Conservation (phyloP, 2,797 vertebrate genomes). For the Acomys russatus region DNA sequence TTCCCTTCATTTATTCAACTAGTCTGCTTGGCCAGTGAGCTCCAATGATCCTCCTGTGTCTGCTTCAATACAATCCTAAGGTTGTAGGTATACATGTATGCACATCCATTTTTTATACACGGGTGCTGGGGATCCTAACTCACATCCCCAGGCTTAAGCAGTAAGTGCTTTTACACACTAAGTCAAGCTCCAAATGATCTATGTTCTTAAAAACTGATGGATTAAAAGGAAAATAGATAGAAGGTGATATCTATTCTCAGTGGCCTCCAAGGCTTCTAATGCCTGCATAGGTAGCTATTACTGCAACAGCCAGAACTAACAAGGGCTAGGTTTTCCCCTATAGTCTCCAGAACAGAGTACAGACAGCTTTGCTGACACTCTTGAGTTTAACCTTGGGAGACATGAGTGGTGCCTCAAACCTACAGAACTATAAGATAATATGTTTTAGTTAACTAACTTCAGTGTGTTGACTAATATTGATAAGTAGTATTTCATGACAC, state of each 20-base stretch:
- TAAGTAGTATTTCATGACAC: neutral
- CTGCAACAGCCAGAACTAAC: neutral
- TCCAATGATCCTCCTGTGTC: neutral
- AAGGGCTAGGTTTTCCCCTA: neutral
- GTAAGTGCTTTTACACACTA: neutral
- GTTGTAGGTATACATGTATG: neutral
- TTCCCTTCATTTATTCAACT: neutral
- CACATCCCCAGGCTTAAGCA: neutral
- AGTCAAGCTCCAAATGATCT: neutral
- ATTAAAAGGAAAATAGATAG: neutral
- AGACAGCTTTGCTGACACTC: accelerated
- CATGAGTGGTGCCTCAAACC: neutral
- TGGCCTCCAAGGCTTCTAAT: neutral
- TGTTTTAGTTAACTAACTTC: neutral
- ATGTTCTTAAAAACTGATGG: neutral
- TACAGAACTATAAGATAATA: neutral
- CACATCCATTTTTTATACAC: neutral
- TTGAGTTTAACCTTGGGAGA: neutral
- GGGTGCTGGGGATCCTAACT: neutral
- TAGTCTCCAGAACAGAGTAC: neutral
- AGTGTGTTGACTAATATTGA: neutral
- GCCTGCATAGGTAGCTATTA: neutral
- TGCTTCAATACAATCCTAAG: neutral
- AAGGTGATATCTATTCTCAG: neutral
- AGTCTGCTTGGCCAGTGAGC: neutral